A percentile compares a stretch with the other conserved stretches of the same genome.
Conservation (phyloP, 2,888 invertebrate genomes). For the Theretra japonica region DNA sequence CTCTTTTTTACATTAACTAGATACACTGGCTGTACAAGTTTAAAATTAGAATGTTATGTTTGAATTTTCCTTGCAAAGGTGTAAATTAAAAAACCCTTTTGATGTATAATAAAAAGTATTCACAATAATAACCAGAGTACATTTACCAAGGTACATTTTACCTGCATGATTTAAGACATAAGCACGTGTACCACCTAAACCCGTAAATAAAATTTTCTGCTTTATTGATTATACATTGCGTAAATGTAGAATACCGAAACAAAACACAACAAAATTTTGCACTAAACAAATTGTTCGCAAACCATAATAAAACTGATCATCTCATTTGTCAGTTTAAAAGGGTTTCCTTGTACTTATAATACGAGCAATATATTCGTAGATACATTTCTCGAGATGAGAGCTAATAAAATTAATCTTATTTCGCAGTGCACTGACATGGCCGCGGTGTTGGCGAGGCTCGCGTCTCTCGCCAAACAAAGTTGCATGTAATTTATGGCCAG, state of each 20-base stretch:
- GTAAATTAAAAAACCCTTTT: background rate
- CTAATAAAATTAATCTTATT: slow-evolving; percentile 54
- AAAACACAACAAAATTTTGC: background rate
- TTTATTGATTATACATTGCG: background rate
- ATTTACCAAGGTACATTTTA: background rate
- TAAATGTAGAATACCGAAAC: background rate
- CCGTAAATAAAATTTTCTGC: too few species aligned
- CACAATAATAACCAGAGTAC: background rate
- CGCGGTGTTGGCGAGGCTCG: slow-evolving; percentile 47
- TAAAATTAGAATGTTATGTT: background rate
- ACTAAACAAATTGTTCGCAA: background rate
- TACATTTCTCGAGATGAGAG: slow-evolving; percentile 39
- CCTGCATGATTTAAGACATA: too few species aligned
- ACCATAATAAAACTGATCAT: background rate
- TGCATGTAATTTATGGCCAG: slow-evolving; percentile 75
- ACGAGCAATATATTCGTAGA: slow-evolving; percentile 41
- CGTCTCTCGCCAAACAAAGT: slow-evolving; percentile 69
- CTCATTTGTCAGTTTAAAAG: slow-evolving; percentile 45
- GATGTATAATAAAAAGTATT: background rate
- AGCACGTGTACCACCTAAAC: too few species aligned
- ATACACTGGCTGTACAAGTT: background rate
- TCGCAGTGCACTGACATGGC: slow-evolving; percentile 51
- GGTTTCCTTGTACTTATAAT: slow-evolving; percentile 48
- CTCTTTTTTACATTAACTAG: background rate
- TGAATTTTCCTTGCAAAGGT: background rate